These are phyloP conservation scores for Hydrolagus affinis DNA, from an alignment of 2,113 vertebrate species.

Conservation along the genomic window DNA sequence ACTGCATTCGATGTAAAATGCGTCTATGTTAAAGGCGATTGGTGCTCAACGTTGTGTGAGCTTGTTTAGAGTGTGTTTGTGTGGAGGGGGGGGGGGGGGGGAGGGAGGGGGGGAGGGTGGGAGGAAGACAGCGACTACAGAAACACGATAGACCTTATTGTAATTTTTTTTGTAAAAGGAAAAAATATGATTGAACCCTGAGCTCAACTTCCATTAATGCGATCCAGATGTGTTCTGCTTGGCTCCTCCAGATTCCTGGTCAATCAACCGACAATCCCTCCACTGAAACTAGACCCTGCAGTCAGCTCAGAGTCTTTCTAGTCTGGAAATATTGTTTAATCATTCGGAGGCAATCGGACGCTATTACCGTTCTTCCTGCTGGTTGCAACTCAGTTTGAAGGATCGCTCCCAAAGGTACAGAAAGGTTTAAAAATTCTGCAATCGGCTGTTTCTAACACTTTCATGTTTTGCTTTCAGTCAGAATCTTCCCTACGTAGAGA, in stretches of 20 bases:
- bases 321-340: background rate
- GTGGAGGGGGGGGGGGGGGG: background rate
- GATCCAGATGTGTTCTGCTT: constrained; percentile 23
- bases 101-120: background rate
- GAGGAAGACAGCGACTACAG: background rate
- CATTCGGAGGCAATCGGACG: background rate
- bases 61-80: background rate
- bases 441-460: too few relatives aligned
- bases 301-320: background rate
- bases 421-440: too few relatives aligned
- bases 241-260: constrained; percentile 26
- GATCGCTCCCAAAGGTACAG: background rate
- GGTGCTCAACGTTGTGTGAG: too few relatives aligned
- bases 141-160: too few relatives aligned
- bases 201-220: background rate
- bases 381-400: background rate
- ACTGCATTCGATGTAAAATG: too few relatives aligned
- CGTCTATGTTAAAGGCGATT: too few relatives aligned
- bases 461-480: too few relatives aligned
- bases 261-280: too few relatives aligned
- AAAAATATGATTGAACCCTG: background rate
- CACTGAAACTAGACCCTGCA: background rate
- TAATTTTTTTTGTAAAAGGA: too few relatives aligned
- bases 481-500: too few relatives aligned
- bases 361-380: background rate